Base-by-base conservation (phyloP, 2,888 invertebrate genomes). In the Cheilosia pagana region DNA sequence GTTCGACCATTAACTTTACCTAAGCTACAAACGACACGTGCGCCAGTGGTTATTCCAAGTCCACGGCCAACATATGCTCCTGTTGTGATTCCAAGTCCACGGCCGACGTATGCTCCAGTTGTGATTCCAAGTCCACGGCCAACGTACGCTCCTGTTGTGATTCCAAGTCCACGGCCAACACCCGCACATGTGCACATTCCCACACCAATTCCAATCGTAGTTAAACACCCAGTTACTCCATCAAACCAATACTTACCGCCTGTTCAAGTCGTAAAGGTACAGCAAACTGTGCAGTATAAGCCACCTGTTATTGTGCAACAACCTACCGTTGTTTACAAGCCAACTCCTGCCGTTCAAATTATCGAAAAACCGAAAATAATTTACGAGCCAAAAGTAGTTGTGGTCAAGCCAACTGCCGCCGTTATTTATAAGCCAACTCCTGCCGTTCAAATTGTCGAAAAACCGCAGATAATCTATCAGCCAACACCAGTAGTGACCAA, bases 221-320 rank as follows among this genome's bases (percentile, higher is more conserved):
- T 4, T 35, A 60, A 5, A 28, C 23, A 1, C 39, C 60, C 12
- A 45, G 25, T 7, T 14, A 41, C 19, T 10, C 71, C 65, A 25
- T 57, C 48, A 21, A 67, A 43, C 21, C 60, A 67, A 10, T 76
- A 76, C 45, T 57, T 76, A 7, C 71, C 78, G 2, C 63, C 78
- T 25, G 6, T 4, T 1, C 63, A 19, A 41, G 50, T 55, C 5
- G 41, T 60, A 1, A 7, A 67, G 10, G 31, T 31, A 8, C 65
- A 48, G 16, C 50, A 59, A 41, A 45, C 74, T 14, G 41, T 50
- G 35, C 35, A 31, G 6, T 50, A 50, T n/a, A n/a, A 28, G 25
- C 52, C 55, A 39, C 55, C 55, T 4, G 39, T 35, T 16, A 21
- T 63, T 39, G 48, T 48, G 5, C 45, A 43, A 12, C 43, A 70